A percentile compares a stretch with the other conserved stretches of the same genome.
These are phyloP conservation scores for Minunthozetes semirufus DNA, from an alignment of 2,888 invertebrate species.

Conservation along the genomic window DNA sequence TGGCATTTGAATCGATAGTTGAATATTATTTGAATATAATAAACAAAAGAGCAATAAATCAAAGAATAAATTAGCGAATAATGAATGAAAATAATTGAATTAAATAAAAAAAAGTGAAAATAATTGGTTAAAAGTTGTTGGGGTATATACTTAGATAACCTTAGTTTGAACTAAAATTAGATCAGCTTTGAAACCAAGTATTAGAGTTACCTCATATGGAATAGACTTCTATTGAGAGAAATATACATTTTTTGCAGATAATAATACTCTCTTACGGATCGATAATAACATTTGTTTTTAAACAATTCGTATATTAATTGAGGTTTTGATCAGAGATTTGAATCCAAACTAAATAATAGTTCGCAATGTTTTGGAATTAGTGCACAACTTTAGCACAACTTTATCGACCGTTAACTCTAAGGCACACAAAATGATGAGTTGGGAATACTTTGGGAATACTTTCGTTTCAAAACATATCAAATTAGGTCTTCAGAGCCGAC, in stretches of 20 bases:
- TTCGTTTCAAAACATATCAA: neutral
- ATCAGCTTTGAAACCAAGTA: neutral
- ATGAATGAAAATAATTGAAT: neutral
- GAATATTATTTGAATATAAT: neutral
- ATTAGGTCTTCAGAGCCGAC: constrained; percentile 9
- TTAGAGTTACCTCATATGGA: constrained; percentile 29
- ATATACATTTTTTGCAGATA: neutral
- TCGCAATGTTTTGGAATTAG: neutral
- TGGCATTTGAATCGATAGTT: neutral
- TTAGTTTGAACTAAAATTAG: constrained; percentile 27
- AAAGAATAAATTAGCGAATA: no score
- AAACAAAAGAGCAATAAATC: neutral
- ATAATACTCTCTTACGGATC: neutral
- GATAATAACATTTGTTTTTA: neutral
- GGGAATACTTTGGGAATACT: neutral
- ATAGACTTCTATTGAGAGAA: neutral
- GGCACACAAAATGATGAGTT: neutral
- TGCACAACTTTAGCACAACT: neutral
- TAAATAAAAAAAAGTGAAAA: neutral
- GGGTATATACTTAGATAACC: neutral
- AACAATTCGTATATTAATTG: neutral
- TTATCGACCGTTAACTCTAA: constrained; percentile 3
- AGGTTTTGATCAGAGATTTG: neutral
- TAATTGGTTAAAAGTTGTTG: no score
- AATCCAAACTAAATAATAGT: neutral